Base-by-base conservation (phyloP, 2,797 vertebrate genomes). In the Rhincodon typus region DNA sequence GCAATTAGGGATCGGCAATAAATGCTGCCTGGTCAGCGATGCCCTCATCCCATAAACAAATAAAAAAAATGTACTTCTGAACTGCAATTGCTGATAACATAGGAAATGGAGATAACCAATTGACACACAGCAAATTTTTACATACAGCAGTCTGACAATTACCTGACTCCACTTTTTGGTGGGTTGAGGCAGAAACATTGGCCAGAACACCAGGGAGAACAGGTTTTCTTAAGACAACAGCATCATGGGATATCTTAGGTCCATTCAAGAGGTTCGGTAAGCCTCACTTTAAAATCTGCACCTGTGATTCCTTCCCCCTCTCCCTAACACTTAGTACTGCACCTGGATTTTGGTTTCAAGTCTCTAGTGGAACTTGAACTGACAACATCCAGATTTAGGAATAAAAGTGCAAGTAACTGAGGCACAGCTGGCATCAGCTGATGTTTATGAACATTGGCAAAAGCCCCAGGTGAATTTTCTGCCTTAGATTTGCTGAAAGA, bases 381-480 rank as follows among this genome's bases (percentile, higher is more conserved):
- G 38, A 84, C 38, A 46, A n/a, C 53, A 30, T n/a, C 30, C 27
- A 15, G 53, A 62, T 19, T 42, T 57, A n/a, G 15, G 27, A 30
- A 12, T 10, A 34, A 57, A 5, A 90, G 50, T 34, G 53, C 30
- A 30, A 34, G 30, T 5, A 57, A 17, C 30, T 34, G 27, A 62
- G 87, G 25, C 46, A 15, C 87, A 66, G 53, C 88, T 91, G 50
- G 53, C 87, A 66, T 90, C 87, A 34, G 88, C 88, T 66, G 88
- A 91, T 91, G 91, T 94, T 94, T 94, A 46, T 25, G n/a, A 70
- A 46, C 57, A n/a, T 23, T 46, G 25, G 91, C 91, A 94, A 66
- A 94, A 70, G 7, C 91, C 91, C 67, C 21, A 94, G 67, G 67
- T 94, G 62, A 27, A 94, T 42, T 70, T 94, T 5, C 67, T 46